Conservation (phyloP, 1,140 invertebrate species). For the Drosophila bocqueti region DNA sequence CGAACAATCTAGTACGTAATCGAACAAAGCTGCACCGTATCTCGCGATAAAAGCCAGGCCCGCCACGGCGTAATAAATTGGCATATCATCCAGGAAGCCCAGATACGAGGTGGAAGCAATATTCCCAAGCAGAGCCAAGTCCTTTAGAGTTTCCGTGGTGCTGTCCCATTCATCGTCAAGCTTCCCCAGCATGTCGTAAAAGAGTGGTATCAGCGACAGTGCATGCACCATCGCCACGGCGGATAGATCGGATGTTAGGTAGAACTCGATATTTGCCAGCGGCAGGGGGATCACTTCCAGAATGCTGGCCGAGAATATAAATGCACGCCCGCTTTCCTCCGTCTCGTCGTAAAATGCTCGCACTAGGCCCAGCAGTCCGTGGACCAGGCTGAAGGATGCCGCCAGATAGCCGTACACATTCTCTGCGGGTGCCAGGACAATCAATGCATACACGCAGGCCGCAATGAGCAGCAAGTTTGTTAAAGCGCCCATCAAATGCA, state of each 20-base stretch:
- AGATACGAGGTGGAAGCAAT: conserved; percentile 53
- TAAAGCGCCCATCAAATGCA: conserved; percentile 13
- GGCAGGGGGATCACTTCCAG: conserved; percentile 50
- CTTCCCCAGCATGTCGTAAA: conserved; percentile 63
- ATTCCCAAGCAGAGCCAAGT: conserved; percentile 61
- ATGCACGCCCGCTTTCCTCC: conserved; percentile 32
- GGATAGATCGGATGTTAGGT: conserved; percentile 28
- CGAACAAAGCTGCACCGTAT: conserved; percentile 33
- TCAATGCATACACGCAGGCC: conserved; percentile 53
- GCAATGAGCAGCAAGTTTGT: conserved; percentile 39
- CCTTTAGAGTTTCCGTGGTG: conserved; percentile 53
- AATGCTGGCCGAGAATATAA: conserved; percentile 38
- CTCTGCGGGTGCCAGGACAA: conserved; percentile 18
- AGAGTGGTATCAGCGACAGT: conserved; percentile 57
- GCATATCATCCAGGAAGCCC: conserved; percentile 40
- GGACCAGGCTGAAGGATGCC: conserved; percentile 58
- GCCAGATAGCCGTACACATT: conserved; percentile 64
- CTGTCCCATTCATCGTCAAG: conserved; percentile 50
- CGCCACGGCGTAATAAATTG: conserved; percentile 30
- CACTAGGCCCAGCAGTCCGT: conserved; percentile 55
- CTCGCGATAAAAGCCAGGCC: conserved; percentile 34
- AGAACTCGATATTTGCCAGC: conserved; percentile 62
- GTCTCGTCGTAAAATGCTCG: conserved; percentile 14
- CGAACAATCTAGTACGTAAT: not conserved
- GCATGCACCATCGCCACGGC: conserved; percentile 41